phyloP scores from a whole-genome alignment of 1,140 invertebrate species.

The Heliconius himera region DNA sequence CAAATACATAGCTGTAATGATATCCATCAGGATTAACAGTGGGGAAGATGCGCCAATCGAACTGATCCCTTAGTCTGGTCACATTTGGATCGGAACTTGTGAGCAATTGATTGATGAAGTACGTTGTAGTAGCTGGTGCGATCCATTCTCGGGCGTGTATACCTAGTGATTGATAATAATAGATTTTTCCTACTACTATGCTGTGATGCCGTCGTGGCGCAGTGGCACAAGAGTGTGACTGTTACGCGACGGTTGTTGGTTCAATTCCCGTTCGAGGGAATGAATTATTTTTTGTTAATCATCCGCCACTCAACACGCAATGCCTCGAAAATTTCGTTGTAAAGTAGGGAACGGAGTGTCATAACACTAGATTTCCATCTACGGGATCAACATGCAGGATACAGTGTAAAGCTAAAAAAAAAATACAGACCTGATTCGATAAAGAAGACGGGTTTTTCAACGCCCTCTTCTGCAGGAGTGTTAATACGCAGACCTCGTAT shows the following conservation, averaged over 20 bases:
- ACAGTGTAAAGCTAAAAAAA: too few relatives aligned
- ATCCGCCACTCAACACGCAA: too few relatives aligned
- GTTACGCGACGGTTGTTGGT: too few relatives aligned
- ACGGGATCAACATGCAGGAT: too few relatives aligned
- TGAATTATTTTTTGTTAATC: too few relatives aligned
- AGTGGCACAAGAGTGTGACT: too few relatives aligned
- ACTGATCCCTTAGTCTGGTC: slow-evolving; percentile 75
- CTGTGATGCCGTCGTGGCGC: too few relatives aligned
- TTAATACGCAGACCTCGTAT: slow-evolving; percentile 67
- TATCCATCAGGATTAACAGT: slow-evolving; percentile 85
- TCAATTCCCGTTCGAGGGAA: too few relatives aligned
- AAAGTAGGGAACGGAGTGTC: too few relatives aligned
- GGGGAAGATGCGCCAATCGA: slow-evolving; percentile 85
- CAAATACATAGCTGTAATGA: slow-evolving; percentile 71
- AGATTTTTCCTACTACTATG: too few relatives aligned
- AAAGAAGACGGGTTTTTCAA: slow-evolving; percentile 64
- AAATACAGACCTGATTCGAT: slow-evolving; percentile 64
- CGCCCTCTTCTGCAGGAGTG: slow-evolving; percentile 44
- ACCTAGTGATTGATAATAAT: slow-evolving; percentile 59
- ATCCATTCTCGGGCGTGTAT: slow-evolving; percentile 88
- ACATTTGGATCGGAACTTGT: slow-evolving; percentile 73
- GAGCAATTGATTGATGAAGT: slow-evolving; percentile 83
- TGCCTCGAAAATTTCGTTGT: too few relatives aligned
- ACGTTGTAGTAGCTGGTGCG: slow-evolving; percentile 84
- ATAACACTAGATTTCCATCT: too few relatives aligned